phyloP scores from a whole-genome alignment of 2,113 vertebrate genomes.

The Xyrauchen texanus region DNA sequence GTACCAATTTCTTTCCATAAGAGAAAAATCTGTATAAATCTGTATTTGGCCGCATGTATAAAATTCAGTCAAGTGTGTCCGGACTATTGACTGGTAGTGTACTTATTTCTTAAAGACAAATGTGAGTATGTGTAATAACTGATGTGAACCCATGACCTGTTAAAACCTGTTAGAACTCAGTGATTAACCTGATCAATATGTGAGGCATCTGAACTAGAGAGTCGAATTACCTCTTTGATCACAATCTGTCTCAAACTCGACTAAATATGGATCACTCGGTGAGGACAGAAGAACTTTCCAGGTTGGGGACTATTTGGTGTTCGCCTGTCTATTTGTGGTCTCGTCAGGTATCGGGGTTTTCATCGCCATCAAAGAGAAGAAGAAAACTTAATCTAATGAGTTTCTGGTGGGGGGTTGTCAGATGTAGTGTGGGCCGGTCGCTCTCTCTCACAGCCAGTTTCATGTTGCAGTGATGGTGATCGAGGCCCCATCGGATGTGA shows the following conservation, averaged over 20 bases:
- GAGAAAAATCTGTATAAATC: too few species aligned
- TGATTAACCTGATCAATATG: conserved; percentile 19
- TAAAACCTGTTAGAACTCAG: conserved; percentile 19
- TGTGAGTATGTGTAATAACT: not conserved
- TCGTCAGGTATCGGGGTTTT: conserved; percentile 82
- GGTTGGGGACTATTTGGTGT: conserved; percentile 83
- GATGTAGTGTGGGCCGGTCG: conserved; percentile 83
- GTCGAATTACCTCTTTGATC: not conserved
- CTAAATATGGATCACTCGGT: conserved; percentile 48
- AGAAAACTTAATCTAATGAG: conserved; percentile 76
- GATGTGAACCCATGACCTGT: conserved; percentile 36
- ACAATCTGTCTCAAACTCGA: not conserved
- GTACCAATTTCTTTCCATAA: too few species aligned
- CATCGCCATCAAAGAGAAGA: conserved; percentile 84
- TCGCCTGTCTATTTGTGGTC: conserved; percentile 77
- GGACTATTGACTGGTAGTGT: too few species aligned
- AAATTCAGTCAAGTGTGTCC: too few species aligned
- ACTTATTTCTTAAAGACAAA: too few species aligned
- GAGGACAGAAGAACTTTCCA: conserved; percentile 75
- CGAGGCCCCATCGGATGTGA: conserved; percentile 81
- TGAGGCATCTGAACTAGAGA: not conserved
- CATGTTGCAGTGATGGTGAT: conserved; percentile 87
- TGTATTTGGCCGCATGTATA: too few species aligned
- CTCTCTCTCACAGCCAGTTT: conserved; percentile 85
- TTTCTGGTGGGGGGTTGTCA: conserved; percentile 82